These are phyloP conservation scores for Pegoplata infirma DNA, from an alignment of 2,888 invertebrate genomes.

Conservation along the genomic window DNA sequence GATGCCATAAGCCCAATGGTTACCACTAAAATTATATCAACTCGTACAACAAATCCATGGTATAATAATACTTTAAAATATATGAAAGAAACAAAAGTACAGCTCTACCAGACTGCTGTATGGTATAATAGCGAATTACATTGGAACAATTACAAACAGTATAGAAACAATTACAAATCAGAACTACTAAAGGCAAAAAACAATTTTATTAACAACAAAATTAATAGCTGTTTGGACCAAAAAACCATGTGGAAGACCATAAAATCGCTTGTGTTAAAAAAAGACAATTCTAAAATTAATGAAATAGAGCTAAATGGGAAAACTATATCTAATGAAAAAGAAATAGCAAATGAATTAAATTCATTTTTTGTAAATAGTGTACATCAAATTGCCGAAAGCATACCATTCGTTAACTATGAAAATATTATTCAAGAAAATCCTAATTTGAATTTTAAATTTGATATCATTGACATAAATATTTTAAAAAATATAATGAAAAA, in stretches of 20 bases:
- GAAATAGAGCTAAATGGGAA: slow-evolving; percentile 3
- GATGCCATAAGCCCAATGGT: not conserved
- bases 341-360: not conserved
- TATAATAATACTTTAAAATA: not conserved
- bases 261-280: not conserved
- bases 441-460: not conserved
- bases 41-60: not conserved
- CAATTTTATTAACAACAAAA: not conserved
- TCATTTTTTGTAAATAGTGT: slow-evolving; percentile 4
- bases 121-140: not conserved
- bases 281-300: not conserved
- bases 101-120: not conserved
- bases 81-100: slow-evolving; percentile 12
- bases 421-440: not conserved
- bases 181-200: not conserved
- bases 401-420: not conserved
- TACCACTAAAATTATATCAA: not conserved
- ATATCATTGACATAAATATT: not conserved
- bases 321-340: not conserved
- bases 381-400: not conserved
- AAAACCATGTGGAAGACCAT: not conserved
- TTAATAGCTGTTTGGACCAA: not conserved
- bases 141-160: not conserved
- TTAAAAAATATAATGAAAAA: not conserved
- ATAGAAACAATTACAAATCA: not conserved